Base-by-base conservation (phyloP, 2,797 vertebrate genomes). In the Crenuchus spilurus region DNA sequence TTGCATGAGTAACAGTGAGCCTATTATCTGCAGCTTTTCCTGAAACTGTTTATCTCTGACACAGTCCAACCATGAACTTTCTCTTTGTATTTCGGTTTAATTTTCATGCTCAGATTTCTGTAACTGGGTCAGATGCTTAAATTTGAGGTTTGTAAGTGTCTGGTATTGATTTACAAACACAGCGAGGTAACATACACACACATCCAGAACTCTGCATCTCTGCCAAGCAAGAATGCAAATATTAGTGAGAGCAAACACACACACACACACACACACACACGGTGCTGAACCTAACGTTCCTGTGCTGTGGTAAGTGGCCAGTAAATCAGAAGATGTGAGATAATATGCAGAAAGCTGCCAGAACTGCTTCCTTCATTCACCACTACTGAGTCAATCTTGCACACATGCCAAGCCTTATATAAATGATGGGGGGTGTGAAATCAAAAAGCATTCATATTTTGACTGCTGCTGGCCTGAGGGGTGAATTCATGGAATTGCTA, bases 151-250 rank as follows among this genome's bases (percentile, higher is more conserved):
- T 58, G 24, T 31, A 60, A 71, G 69, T 41, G 46, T 63, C 58
- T 42, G 69, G 18, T 37, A 55, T 14, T 2, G 52, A 66, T 73
- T 81, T 79, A 80, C 68, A 82, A 77, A 82, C 63, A 71, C 22
- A 41, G 52, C 13, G 22, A 24, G 30, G 22, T 64, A 61, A 68
- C 10, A 28, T 66, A 62, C 24, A 82, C 74, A 79, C 31, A 37
- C 57, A 58, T 67, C 75, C 74, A 80, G 37, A 49, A 62, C 55
- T 11, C 61, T 58, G 57, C 16, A 64, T 75, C 48, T 64, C 52
- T 24, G 74, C 63, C 70, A 74, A 69, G 64, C 51, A 72, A 52
- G 67, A 76, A 82, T 77, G 75, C 74, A 82, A 80, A 82, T 80
- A 80, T 82, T 72, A 72, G 66, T 41, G 11, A 69, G 49, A 49